Evolutionary conservation across 2,113 vertebrate species (phyloP).

Genomic region (Pelvicachromis taeniatus): DNA sequence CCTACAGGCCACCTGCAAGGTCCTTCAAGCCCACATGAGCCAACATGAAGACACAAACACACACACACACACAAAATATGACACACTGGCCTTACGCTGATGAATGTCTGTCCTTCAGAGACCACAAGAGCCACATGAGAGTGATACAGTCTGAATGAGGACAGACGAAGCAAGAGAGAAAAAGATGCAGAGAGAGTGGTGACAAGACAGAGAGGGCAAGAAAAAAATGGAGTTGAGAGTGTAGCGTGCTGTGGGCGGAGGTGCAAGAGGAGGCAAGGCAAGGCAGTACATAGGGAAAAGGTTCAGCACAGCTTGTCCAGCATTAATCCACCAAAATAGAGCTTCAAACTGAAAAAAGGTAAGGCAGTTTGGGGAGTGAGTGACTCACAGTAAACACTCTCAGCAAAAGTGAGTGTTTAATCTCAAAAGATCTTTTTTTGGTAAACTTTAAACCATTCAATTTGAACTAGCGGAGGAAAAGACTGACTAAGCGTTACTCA

Average conservation of each 20-base stretch:
- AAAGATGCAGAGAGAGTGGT: not conserved
- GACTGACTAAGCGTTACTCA: not conserved
- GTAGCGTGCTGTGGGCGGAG: not conserved
- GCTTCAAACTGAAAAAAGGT: not conserved
- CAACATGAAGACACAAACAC: not conserved
- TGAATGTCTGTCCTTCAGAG: constrained; percentile 54
- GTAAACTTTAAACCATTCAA: not conserved
- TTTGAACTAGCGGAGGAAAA: not conserved
- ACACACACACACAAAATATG: constrained; percentile 10
- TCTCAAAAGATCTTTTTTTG: not conserved
- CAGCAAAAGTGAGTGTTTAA: not conserved
- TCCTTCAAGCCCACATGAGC: constrained; percentile 39
- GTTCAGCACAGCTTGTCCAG: not conserved
- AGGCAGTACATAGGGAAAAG: not conserved
- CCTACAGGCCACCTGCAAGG: constrained; percentile 35
- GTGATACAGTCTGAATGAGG: constrained; percentile 16
- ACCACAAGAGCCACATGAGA: constrained; percentile 25
- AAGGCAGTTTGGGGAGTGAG: not conserved
- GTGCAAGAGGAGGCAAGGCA: not conserved
- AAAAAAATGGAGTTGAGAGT: not conserved
- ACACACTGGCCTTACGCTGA: constrained; percentile 39
- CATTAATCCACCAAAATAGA: not conserved
- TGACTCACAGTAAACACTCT: not conserved
- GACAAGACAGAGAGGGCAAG: not conserved
- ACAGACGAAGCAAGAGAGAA: not conserved